Evolutionary conservation across 2,888 invertebrate genomes (phyloP).

Genomic region (Argyra leucocephala): DNA sequence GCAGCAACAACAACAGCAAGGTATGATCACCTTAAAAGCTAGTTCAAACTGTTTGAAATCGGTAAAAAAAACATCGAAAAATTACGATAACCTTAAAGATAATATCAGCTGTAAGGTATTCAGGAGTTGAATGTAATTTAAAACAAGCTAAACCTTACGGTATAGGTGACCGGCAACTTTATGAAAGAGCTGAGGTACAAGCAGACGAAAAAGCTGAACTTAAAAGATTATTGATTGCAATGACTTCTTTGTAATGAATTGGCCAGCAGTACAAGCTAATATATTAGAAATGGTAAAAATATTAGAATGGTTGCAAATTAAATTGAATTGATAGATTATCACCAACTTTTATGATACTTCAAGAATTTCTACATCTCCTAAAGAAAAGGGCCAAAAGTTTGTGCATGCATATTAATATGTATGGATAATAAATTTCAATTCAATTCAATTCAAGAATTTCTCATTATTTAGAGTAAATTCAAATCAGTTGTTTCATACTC

Average conservation of each 20-base stretch:
- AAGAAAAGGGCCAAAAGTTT: no score
- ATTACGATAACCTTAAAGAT: constrained; percentile 99
- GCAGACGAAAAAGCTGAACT: constrained; percentile 53
- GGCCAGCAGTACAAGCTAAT: constrained; percentile 46
- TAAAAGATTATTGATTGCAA: constrained; percentile 72
- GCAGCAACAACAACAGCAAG: constrained; percentile 61
- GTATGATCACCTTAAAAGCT: constrained; percentile 91
- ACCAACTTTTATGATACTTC: constrained; percentile 89
- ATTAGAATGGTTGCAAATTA: constrained; percentile 80
- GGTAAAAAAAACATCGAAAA: constrained; percentile 98
- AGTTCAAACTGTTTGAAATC: constrained; percentile 95
- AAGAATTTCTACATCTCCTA: no score
- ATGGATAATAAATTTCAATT: no score
- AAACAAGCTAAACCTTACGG: constrained; percentile 90
- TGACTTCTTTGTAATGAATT: constrained; percentile 80
- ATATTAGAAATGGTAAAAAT: constrained; percentile 68
- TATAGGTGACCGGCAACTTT: constrained; percentile 80
- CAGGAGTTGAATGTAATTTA: constrained; percentile 90
- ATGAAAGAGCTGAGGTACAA: constrained; percentile 80
- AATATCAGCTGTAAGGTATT: constrained; percentile 89
- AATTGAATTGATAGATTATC: constrained; percentile 88
- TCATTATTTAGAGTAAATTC: constrained; percentile 90
- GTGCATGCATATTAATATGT: no score
- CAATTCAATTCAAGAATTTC: no score
- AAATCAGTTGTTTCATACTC: constrained; percentile 86